Base-by-base conservation (phyloP, 2,113 vertebrate species). In the Lagopus leucura region DNA sequence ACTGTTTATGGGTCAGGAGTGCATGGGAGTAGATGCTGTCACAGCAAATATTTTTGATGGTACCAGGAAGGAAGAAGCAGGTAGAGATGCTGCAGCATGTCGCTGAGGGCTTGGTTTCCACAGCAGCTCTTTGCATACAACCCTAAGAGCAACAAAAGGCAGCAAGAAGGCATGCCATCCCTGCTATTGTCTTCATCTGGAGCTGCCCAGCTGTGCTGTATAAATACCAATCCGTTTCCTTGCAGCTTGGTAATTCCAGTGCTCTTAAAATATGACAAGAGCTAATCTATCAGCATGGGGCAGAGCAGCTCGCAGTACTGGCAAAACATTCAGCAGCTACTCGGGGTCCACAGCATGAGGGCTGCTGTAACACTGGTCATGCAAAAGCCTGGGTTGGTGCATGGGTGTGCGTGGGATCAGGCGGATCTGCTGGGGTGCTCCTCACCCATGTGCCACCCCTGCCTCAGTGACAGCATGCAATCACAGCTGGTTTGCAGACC, bases 171-270 rank as follows among this genome's bases (percentile, higher is more conserved):
- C 45, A 22, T 72, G 80, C 47, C 76, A 82, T 92, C 64, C 58
- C 21, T 2, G 34, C 82, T 80, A 47, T 85, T 93, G 82, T 82
- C 91, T 92, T 90, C 2, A 8, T 91, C 86, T 91, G 78, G 77
- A 94, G 90, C 88, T 0, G 1, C 73, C 80, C 94, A 97, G 91
- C 93, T 97, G 95, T 71, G 90, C 86, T 76, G 36, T 40, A 76
- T 64, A 88, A 95, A 88, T 58, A 74, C 76, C 66, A 72, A 73
- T 95, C 73, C 22, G 47, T 89, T 95, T 88, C 80, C 87, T 92
- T 76, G 76, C 43, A 38, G 88, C 80, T 92, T 86, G 77, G 79
- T 92, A 88, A 93, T 96, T 92, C 72, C 60, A 63, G 60, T 3
- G 7, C 89, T 78, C 75, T 88, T 88, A 92, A 91, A 96, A 92